These are phyloP conservation scores for Morpho helenor DNA, from an alignment of 2,888 invertebrate genomes.

Conservation along the genomic window DNA sequence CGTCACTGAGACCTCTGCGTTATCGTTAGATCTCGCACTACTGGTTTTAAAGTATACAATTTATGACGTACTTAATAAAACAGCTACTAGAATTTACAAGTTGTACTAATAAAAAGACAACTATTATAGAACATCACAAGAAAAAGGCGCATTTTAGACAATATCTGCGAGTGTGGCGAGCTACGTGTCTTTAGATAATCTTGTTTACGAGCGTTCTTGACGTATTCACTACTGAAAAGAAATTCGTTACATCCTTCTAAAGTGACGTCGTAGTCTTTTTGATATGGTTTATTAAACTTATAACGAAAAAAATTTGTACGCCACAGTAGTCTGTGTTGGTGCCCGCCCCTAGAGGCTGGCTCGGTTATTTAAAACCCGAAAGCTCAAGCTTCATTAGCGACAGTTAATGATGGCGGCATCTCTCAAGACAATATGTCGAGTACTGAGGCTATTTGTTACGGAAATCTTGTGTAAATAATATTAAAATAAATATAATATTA, in stretches of 20 bases:
- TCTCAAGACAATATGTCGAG: constrained; percentile 51
- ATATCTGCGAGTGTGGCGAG: constrained; percentile 33
- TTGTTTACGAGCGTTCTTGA: constrained; percentile 26
- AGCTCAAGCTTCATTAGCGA: constrained; percentile 76
- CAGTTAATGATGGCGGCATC: constrained; percentile 73
- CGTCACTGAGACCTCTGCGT: constrained; percentile 51
- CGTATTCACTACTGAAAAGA: constrained; percentile 26
- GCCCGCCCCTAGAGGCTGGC: constrained; percentile 61
- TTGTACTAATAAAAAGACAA: constrained; percentile 42
- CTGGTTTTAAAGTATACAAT: constrained; percentile 56
- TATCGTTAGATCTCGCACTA: constrained; percentile 64
- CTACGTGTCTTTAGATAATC: constrained; percentile 35
- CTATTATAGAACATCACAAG: constrained; percentile 32
- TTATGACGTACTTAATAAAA: constrained; percentile 61
- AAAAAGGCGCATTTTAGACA: constrained; percentile 39
- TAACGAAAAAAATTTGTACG: constrained; percentile 62
- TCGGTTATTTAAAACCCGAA: constrained; percentile 73
- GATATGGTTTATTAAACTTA: constrained; percentile 63
- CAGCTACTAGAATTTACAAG: constrained; percentile 66
- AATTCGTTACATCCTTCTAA: constrained; percentile 45
- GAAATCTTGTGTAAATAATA: constrained; percentile 29
- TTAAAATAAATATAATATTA: constrained; percentile 11
- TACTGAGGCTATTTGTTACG: constrained; percentile 49
- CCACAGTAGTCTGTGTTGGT: constrained; percentile 38
- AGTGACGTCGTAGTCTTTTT: constrained; percentile 53